A percentile compares a stretch with the other conserved stretches of the same genome.
Evolutionary conservation across 2,797 vertebrate species (phyloP).

Genomic region (Galagoides demidoff): DNA sequence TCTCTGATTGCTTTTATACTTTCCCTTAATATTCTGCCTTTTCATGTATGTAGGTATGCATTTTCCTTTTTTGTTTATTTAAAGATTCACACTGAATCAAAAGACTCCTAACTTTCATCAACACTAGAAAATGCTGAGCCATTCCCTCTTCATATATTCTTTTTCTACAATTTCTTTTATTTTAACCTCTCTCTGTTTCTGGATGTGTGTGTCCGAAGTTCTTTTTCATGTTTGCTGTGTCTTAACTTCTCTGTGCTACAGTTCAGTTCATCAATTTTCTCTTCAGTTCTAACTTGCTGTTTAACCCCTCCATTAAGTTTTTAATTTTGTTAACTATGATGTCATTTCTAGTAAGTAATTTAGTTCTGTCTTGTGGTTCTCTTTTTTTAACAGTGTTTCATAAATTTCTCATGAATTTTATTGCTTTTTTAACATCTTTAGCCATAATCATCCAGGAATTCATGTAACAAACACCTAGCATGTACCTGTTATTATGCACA

Average conservation of each 20-base stretch:
- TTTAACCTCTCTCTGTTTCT: background rate
- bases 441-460: background rate
- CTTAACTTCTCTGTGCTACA: background rate
- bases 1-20: background rate
- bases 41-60: background rate
- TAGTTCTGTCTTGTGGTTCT: background rate
- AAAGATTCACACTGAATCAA: background rate
- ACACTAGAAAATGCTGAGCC: conserved; percentile 24
- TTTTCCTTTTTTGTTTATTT: conserved; percentile 25
- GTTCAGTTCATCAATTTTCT: conserved; percentile 7
- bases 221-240: background rate
- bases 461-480: background rate
- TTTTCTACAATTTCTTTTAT: background rate
- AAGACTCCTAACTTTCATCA: background rate
- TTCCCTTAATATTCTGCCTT: background rate
- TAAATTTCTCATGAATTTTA: conserved; percentile 7
- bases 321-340: conserved; percentile 11
- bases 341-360: conserved; percentile 4
- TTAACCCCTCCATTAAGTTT: background rate
- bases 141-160: background rate
- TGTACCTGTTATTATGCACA: background rate
- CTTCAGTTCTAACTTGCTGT: background rate
- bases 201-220: background rate
- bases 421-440: background rate
- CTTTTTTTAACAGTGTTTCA: background rate